These are phyloP conservation scores for Brachionus manjavacas DNA, from an alignment of 1,140 invertebrate species.

Conservation along the genomic window DNA sequence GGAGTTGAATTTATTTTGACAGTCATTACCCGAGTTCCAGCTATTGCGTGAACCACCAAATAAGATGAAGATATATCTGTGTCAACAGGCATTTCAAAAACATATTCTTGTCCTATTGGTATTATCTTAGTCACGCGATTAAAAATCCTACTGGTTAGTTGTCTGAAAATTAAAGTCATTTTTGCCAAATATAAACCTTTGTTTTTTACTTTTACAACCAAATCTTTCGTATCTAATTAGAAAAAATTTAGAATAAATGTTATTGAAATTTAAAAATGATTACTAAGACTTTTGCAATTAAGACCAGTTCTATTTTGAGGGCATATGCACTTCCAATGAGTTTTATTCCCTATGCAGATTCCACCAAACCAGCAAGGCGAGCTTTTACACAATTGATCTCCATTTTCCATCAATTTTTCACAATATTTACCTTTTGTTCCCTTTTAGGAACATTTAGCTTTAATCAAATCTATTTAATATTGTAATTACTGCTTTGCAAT, in stretches of 20 bases:
- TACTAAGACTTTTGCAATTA: conserved; percentile 2
- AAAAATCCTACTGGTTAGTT: neutral
- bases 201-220: conserved; percentile 17
- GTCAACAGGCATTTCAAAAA: neutral
- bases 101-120: neutral
- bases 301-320: neutral
- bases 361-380: conserved; percentile 34
- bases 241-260: neutral
- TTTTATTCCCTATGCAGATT: neutral
- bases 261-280: neutral
- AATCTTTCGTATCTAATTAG: neutral
- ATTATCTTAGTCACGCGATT: neutral
- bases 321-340: conserved; percentile 2
- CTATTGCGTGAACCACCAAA: conserved; percentile 16
- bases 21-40: neutral
- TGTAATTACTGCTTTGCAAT: neutral
- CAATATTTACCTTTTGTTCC: conserved; percentile 24
- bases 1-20: neutral
- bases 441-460: neutral
- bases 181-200: conserved; percentile 20
- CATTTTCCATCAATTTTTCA: neutral
- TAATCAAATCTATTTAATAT: neutral
- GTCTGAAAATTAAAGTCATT: neutral
- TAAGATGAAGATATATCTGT: neutral
- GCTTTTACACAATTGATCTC: conserved; percentile 16